Base-by-base conservation (phyloP, 2,113 vertebrate species). In the Oostethus manadensis region DNA sequence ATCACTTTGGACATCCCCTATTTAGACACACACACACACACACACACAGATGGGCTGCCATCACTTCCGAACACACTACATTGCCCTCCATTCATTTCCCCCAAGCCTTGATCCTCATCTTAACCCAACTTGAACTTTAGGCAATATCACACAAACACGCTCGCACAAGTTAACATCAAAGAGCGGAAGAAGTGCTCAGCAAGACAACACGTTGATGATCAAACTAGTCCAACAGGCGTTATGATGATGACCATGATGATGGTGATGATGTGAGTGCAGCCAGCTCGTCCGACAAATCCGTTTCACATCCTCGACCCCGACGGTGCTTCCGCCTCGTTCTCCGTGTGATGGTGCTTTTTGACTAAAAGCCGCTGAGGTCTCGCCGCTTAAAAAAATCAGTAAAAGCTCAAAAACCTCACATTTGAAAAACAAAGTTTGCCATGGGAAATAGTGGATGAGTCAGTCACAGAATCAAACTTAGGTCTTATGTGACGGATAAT, bases 121-220 rank as follows among this genome's bases (percentile, higher is more conserved):
- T 22, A 56, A 56, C n/a, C 33, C 18, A 21, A 42, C n/a, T 11
- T 42, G 6, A 14, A 20, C n/a, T 42, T 35, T 1, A 56, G 8
- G 33, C n/a, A 43, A 43, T 8, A 35, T 35, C 29, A 58, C 56
- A 62, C 29, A 48, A 49, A 46, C 57, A 57, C 50, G 51, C 51
- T 21, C 49, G 44, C 61, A 60, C 51, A 64, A 33, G 22, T 47
- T 33, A 63, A 64, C 44, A 68, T 77, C 64, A 61, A 56, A 76
- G 72, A 76, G 59, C 51, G 63, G 84, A 81, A 74, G 66, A 76
- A 59, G 23, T 54, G 67, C 69, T 76, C 76, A 74, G 81, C 66
- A 68, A 78, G 73, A 79, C 83, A 84, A 83, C 77, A 82, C 76
- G 83, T 82, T 82, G 67, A 66, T 80, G 75, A 84, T 86, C 82